Base-by-base conservation (phyloP, 1,140 invertebrate species). In the Teleopsis dalmanni region DNA sequence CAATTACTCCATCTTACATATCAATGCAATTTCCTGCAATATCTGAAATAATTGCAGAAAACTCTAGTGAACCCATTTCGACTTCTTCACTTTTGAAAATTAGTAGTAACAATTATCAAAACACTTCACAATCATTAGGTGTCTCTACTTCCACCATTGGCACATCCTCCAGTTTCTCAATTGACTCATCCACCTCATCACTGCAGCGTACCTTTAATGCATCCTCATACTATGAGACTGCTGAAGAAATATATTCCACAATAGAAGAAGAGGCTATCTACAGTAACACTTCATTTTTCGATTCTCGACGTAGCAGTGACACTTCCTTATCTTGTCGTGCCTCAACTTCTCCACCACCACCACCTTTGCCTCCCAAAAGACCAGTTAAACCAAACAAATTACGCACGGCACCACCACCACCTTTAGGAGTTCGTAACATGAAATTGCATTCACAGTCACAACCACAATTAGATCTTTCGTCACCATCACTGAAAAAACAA, bases 201-300 rank as follows among this genome's bases (percentile, higher is more conserved):
- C 29, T 57, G 42, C 56, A 64, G 47, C 44, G 43, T 16, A 46
- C 40, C 25, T 16, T 53, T n/a, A 33, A 52, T 26, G 49, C 48
- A 13, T 34, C 51, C 23, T 53, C 52, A 16, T 67, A 68, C 48
- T 68, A 66, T 35, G 65, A 68, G 48, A 63, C 62, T 5, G 64
- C 64, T 9, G 65, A 68, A 50, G 65, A 68, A 46, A 68, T 68
- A 34, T 68, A 68, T 55, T 62, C 65, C 19, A 68, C 65, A 43
- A 68, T 68, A 13, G 64, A 68, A 40, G 64, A 67, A 54, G 64
- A 67, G 47, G 64, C 62, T 23, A 68, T 68, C 47, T 68, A 68
- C 42, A 68, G 65, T 33, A 68, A 68, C 50, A 67, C 64, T 23
- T 50, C 65, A 13, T 67, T 68, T 52, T 68, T 68, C 48, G 64